Conservation (phyloP, 2,113 vertebrate genomes). For the Barnardius zonarius region DNA sequence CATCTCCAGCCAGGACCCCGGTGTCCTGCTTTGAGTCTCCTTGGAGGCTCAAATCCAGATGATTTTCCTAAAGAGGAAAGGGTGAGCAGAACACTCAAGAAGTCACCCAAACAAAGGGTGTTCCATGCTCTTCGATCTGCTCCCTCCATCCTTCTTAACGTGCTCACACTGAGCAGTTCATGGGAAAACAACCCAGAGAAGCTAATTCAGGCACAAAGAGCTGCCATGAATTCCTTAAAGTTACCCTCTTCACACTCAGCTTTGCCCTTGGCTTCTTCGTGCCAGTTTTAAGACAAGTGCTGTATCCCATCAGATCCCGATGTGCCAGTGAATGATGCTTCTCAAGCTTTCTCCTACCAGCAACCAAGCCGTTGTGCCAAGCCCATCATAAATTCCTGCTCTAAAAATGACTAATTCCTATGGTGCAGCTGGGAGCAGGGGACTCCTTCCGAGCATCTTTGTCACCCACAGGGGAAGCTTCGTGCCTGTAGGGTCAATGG, state of each 20-base stretch:
- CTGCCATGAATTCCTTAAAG: background rate
- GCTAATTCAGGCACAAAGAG: background rate
- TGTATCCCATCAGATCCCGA: background rate
- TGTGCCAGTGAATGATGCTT: rapidly evolving
- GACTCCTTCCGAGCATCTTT: background rate
- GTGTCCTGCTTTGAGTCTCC: background rate
- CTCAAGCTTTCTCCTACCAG: background rate
- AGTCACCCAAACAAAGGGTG: background rate
- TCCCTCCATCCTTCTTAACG: background rate
- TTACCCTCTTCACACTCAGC: background rate
- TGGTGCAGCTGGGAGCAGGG: background rate
- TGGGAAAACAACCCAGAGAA: background rate
- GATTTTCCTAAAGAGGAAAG: background rate
- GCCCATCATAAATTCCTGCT: background rate
- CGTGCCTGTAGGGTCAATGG: background rate
- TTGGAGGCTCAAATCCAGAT: background rate
- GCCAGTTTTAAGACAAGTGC: background rate
- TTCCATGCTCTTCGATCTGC: background rate
- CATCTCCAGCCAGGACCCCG: background rate
- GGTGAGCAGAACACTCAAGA: background rate
- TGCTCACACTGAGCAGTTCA: background rate
- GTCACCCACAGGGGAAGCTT: background rate
- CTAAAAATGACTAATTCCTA: background rate
- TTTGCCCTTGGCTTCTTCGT: background rate
- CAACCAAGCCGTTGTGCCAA: background rate